Conservation (phyloP, 1,140 invertebrate species). For the Tetramorium parvispinum region DNA sequence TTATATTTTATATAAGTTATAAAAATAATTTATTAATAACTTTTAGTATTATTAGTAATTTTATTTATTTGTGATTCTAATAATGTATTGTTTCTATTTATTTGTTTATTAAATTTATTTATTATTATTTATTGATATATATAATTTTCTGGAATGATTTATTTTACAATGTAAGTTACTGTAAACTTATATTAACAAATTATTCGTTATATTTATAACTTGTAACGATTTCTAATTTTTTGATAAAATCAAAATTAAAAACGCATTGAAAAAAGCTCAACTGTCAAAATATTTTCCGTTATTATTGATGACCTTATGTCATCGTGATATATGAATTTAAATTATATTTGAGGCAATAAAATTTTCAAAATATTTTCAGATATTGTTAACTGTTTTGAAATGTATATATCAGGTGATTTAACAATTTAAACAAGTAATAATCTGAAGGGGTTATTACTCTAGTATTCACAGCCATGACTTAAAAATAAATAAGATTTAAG, state of each 20-base stretch:
- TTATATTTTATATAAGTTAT: not conserved
- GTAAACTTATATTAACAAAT: not conserved
- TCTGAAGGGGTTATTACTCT: no score
- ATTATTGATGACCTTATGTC: not conserved
- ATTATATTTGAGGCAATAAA: no score
- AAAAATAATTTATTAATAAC: not conserved
- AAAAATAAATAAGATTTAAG: no score
- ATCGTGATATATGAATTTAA: no score
- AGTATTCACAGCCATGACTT: no score
- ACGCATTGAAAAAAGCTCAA: not conserved
- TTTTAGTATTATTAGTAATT: no score
- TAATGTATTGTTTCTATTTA: not conserved
- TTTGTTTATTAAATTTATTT: no score
- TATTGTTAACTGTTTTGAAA: no score
- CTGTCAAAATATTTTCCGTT: not conserved
- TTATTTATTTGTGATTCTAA: no score
- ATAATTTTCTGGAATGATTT: not conserved
- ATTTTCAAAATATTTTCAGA: no score
- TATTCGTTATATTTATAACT: not conserved
- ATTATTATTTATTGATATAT: not conserved
- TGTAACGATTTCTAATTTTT: not conserved
- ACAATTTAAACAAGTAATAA: no score
- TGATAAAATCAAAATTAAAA: not conserved
- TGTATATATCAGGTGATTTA: no score
- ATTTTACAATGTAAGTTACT: not conserved